Base-by-base conservation (phyloP, 2,113 vertebrate species). In the Elephas maximus region DNA sequence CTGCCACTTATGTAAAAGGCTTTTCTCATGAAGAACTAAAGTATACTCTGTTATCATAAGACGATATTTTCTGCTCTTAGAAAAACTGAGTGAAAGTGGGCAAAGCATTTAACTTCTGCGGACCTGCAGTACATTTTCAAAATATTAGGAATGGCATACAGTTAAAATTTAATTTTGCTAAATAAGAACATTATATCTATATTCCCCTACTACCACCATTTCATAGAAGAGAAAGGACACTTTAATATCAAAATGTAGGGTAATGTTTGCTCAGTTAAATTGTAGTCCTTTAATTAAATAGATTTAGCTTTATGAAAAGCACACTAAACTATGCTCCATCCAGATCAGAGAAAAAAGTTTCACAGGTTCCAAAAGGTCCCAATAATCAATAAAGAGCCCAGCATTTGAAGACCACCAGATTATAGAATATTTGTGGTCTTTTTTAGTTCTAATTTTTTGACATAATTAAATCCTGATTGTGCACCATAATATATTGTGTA, bases 21-120 rank as follows among this genome's bases (percentile, higher is more conserved):
- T 83, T 91, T 97, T 93, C 82, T 93, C 63, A 80, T 33, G 69
- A 97, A 93, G 83, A 97, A 78, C 37, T 48, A 90, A 93, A 85
- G 73, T 78, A 73, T 88, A 92, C 93, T 95, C 53, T 85, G 92
- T 82, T 93, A 96, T 92, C 57, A 86, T 80, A 94, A 96, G 90
- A 93, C n/a, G 28, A 48, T 89, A 76, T 80, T 90, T 93, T 94
- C 10, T 95, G 26, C 33, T 81, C 69, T 95, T 90, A 63, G 90
- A 73, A 90, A 92, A 83, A 51, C 51, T 76, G 48, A 87, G 87
- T 84, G 48, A 96, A 95, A 81, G 21, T 95, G 88, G 95, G 92
- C 87, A 97, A 91, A 94, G 33, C 80, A 90, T 71, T 92, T 88
- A 91, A 95, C 51, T 87, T 97, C 28, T 82, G 2, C 48, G 62